These are phyloP conservation scores for Psophia crepitans DNA, from an alignment of 2,113 vertebrate species.

Conservation along the genomic window DNA sequence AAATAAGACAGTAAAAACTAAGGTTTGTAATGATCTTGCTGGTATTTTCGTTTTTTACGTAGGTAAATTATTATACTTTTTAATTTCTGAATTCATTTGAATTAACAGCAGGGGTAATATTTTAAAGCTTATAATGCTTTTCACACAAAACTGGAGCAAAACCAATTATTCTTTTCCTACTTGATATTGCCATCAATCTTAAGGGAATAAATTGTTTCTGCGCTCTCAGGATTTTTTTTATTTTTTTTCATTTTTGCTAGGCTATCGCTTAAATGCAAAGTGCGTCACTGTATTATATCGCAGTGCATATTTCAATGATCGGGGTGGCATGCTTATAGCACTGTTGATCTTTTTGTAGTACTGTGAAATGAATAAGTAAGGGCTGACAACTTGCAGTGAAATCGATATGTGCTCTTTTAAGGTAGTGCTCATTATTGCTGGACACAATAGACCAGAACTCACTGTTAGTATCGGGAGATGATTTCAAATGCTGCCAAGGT, in stretches of 20 bases:
- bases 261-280: background rate
- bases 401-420: conserved; percentile 21
- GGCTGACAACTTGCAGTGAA: conserved; percentile 30
- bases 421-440: conserved; percentile 20
- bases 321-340: background rate
- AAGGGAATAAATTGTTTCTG: background rate
- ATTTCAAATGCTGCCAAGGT: conserved; percentile 17
- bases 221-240: background rate
- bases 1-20: background rate
- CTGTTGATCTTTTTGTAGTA: background rate
- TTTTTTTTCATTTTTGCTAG: background rate
- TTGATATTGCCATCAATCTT: background rate
- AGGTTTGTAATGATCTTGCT: background rate
- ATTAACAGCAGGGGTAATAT: background rate
- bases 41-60: background rate
- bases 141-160: background rate
- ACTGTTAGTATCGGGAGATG: background rate
- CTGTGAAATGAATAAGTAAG: conserved; percentile 35
- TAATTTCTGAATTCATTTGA: background rate
- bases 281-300: background rate
- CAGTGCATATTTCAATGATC: background rate
- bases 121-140: background rate
- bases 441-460: conserved; percentile 3
- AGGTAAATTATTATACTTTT: background rate
- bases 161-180: background rate